A percentile compares a stretch with the other conserved stretches of the same genome.
These are phyloP conservation scores for Globodera ellingtonae DNA, from an alignment of 1,140 invertebrate genomes.

Conservation along the genomic window DNA sequence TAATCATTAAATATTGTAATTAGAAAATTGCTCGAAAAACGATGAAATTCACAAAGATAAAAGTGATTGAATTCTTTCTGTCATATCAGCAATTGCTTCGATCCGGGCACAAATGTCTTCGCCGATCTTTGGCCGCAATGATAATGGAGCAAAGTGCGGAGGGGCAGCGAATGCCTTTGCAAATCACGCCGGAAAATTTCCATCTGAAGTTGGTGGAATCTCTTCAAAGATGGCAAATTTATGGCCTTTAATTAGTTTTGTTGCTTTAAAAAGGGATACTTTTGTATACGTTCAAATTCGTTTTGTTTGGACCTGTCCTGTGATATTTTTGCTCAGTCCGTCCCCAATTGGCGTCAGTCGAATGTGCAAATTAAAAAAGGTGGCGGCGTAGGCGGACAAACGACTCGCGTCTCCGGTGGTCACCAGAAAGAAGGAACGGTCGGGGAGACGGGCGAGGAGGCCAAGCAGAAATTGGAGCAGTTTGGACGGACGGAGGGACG, in stretches of 20 bases:
- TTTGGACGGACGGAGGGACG: conserved; percentile 3
- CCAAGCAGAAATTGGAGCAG: conserved; percentile 33
- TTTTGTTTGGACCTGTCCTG: conserved; percentile 28
- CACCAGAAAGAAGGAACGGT: conserved; percentile 23
- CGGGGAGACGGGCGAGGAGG: conserved; percentile 21
- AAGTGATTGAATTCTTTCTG: too few species aligned
- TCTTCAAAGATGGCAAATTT: too few species aligned
- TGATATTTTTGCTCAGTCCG: conserved; percentile 41
- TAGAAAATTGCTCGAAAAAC: too few species aligned
- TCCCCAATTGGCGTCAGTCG: conserved; percentile 30
- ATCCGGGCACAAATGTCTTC: conserved; percentile 14
- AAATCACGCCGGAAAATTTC: conserved; percentile 21
- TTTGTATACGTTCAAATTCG: background rate
- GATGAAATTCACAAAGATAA: background rate
- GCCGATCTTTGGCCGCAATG: conserved; percentile 12
- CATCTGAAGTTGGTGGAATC: background rate
- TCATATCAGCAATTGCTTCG: conserved; percentile 22
- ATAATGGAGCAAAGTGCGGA: conserved; percentile 13
- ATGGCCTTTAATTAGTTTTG: background rate
- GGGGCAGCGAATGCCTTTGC: background rate
- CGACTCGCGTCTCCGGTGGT: background rate
- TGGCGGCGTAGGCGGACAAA: conserved; percentile 1
- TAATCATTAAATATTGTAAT: background rate
- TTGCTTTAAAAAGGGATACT: conserved; percentile 9
- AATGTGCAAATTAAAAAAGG: conserved; percentile 21